Conservation (phyloP, 2,888 invertebrate genomes). For the Ophion ventricosus region DNA sequence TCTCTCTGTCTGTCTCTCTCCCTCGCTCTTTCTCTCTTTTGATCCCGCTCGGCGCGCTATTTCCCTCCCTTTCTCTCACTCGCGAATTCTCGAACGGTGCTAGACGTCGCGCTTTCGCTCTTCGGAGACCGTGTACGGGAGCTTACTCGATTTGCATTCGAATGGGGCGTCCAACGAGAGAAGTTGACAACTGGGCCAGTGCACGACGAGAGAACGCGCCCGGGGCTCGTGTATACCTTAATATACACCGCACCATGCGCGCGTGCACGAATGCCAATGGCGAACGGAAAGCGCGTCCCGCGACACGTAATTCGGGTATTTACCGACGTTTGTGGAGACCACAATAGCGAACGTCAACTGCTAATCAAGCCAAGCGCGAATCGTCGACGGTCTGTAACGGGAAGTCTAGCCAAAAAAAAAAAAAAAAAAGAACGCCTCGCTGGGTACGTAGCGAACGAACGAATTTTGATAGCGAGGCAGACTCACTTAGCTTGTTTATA, state of each 20-base stretch:
- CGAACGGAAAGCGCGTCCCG: conserved; percentile 61
- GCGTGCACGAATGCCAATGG: conserved; percentile 49
- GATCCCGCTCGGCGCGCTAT: conserved; percentile 25
- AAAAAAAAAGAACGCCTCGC: conserved; percentile 3
- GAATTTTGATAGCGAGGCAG: conserved; percentile 37
- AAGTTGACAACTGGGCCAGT: conserved; percentile 67
- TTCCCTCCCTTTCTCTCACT: conserved; percentile 8
- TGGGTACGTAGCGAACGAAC: conserved; percentile 29
- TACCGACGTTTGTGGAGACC: conserved; percentile 65
- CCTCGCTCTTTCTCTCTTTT: not conserved
- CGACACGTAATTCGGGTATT: conserved; percentile 68
- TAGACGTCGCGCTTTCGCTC: conserved; percentile 40
- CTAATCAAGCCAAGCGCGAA: conserved; percentile 61
- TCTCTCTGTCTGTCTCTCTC: conserved; percentile 2
- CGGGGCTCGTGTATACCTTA: conserved; percentile 34
- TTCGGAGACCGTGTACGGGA: conserved; percentile 30
- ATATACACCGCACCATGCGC: conserved; percentile 40
- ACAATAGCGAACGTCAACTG: conserved; percentile 65
- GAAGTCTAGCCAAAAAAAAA: not conserved
- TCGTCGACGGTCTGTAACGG: conserved; percentile 23
- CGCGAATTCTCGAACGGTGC: conserved; percentile 29
- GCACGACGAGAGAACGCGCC: conserved; percentile 30
- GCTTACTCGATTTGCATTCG: conserved; percentile 71
- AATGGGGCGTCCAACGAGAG: conserved; percentile 70
- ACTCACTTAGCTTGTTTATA: conserved; percentile 44